Evolutionary conservation across 2,113 vertebrate species (phyloP).

Genomic region (Mastomys coucha): DNA sequence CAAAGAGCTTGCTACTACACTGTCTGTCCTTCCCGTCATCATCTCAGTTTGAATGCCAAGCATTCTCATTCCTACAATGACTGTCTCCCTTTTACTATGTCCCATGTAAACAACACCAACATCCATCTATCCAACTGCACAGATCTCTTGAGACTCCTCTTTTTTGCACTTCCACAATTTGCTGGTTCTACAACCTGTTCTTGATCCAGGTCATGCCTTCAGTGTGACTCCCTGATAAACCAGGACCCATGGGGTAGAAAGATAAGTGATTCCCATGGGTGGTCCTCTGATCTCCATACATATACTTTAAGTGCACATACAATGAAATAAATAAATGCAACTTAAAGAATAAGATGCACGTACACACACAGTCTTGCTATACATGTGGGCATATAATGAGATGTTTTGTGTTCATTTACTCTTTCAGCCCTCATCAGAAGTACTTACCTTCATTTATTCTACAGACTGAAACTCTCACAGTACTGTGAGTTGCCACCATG

Average conservation of each 20-base stretch:
- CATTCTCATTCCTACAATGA: background rate
- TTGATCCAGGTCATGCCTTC: background rate
- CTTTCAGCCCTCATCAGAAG: background rate
- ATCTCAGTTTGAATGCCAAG: background rate
- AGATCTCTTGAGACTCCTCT: background rate
- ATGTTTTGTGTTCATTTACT: background rate
- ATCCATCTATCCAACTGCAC: background rate
- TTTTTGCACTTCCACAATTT: background rate
- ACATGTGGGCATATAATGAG: background rate
- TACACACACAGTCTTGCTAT: background rate
- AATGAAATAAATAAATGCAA: background rate
- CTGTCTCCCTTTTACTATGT: background rate
- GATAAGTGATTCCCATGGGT: background rate
- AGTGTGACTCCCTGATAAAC: too few relatives aligned
- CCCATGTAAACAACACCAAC: background rate
- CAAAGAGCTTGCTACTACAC: background rate
- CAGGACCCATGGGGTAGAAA: background rate
- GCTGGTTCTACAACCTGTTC: background rate
- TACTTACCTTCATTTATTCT: slow-evolving; percentile 93
- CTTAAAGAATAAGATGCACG: background rate
- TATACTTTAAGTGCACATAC: background rate
- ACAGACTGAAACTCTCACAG: slow-evolving; percentile 96
- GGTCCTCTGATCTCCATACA: background rate
- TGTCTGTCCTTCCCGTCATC: background rate
- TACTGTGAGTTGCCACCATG: slow-evolving; percentile 98